Evolutionary conservation across 1,140 invertebrate species (phyloP).

Genomic region (Amyelois transitella): DNA sequence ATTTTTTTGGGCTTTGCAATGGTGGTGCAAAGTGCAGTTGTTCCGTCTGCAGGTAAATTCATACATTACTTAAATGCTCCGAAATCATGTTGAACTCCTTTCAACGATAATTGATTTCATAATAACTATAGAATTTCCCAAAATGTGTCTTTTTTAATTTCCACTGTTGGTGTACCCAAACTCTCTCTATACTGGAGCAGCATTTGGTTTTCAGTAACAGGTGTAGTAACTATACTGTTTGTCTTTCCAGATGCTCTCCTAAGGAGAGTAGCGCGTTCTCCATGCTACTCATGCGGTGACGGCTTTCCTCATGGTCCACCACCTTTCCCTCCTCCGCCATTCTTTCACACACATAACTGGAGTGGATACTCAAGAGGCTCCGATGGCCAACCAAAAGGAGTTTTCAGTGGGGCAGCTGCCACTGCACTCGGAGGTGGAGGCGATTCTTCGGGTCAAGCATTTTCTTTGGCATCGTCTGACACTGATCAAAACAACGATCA

Average conservation of each 20-base stretch:
- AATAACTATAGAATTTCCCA: no score
- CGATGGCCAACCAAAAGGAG: constrained; percentile 33
- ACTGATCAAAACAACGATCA: not conserved
- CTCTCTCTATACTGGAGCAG: no score
- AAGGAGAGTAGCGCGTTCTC: constrained; percentile 32
- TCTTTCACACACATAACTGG: constrained; percentile 52
- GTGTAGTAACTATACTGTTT: not conserved
- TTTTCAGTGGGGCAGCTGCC: constrained; percentile 55
- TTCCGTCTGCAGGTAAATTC: constrained; percentile 20
- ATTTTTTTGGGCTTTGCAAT: constrained; percentile 18
- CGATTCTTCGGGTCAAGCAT: constrained; percentile 32
- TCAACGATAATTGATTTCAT: no score
- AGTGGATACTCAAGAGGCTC: constrained; percentile 32
- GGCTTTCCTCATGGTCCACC: constrained; percentile 16
- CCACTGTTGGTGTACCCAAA: no score
- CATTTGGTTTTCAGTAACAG: no score
- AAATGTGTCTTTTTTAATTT: no score
- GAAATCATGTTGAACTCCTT: no score
- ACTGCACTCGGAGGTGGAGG: constrained; percentile 27
- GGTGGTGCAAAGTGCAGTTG: constrained; percentile 16
- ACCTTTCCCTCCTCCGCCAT: constrained; percentile 20
- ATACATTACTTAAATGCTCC: no score
- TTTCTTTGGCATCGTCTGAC: constrained; percentile 42
- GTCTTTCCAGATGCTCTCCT: constrained; percentile 26
- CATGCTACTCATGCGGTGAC: constrained; percentile 19